Evolutionary conservation across 64 coral and sea anemone genomes (phyloP).

Genomic region (Catalaphyllia jardinei): DNA sequence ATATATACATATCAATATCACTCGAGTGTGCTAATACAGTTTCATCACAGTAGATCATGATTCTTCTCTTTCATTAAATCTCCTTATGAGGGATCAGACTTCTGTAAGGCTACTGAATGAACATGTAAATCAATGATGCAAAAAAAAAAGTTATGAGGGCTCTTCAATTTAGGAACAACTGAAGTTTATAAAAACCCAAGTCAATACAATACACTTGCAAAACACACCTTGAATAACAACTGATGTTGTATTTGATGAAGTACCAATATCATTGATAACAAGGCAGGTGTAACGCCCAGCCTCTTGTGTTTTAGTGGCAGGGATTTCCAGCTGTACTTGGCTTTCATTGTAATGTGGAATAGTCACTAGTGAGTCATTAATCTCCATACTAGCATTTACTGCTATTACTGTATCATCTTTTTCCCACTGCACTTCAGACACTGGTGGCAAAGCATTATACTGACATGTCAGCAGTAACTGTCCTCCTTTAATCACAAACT

Average conservation of each 20-base stretch:
- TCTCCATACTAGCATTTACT: background rate
- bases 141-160: background rate
- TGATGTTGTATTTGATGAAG: background rate
- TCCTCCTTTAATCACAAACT: slow-evolving; percentile 1
- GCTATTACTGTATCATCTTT: slow-evolving; percentile 3
- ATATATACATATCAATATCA: too few species aligned
- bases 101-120: too few species aligned
- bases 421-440: slow-evolving; percentile 15
- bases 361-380: background rate
- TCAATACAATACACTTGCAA: background rate
- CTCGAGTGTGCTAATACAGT: too few species aligned
- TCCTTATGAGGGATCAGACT: too few species aligned
- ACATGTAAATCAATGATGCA: too few species aligned
- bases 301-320: background rate
- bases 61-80: too few species aligned
- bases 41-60: too few species aligned
- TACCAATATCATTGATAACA: background rate
- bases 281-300: background rate
- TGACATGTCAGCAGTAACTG: slow-evolving; percentile 6
- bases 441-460: slow-evolving; percentile 1
- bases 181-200: too few species aligned
- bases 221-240: slow-evolving; percentile 15
- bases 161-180: too few species aligned
- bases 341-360: slow-evolving; percentile 2
- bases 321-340: background rate